A percentile compares a stretch with the other conserved stretches of the same genome.
phyloP scores from a whole-genome alignment of 2,797 vertebrate species.

The Typhlichthys subterraneus region DNA sequence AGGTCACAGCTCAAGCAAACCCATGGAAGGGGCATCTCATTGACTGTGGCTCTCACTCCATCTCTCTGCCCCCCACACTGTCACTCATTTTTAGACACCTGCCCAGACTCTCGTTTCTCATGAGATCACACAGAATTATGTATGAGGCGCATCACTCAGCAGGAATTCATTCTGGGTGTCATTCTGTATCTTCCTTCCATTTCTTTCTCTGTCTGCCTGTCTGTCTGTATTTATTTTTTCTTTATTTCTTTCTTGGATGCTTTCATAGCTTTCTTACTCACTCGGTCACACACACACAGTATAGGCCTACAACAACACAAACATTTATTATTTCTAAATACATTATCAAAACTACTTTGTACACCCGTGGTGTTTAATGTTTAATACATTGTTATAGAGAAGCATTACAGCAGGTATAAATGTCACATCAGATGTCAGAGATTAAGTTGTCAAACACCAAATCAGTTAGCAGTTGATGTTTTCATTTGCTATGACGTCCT shows the following conservation, averaged over 20 bases:
- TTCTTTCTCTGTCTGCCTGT: conserved; percentile 5
- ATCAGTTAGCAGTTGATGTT: conserved; percentile 39
- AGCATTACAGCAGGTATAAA: too few relatives aligned
- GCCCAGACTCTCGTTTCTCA: conserved; percentile 34
- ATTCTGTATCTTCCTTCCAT: conserved; percentile 40
- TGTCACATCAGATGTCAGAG: too few relatives aligned
- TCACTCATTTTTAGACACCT: conserved; percentile 48
- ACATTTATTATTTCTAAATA: background rate
- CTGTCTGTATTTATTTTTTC: conserved; percentile 15
- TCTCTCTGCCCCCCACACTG: conserved; percentile 12
- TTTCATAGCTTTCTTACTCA: conserved; percentile 16
- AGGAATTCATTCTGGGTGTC: conserved; percentile 40
- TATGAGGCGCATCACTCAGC: conserved; percentile 59
- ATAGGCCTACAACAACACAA: background rate
- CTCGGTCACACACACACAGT: background rate
- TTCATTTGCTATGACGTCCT: conserved; percentile 24
- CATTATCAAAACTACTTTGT: conserved; percentile 17
- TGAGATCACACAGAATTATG: conserved; percentile 63
- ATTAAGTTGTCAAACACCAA: background rate
- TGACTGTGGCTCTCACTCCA: background rate
- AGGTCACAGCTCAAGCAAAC: too few relatives aligned
- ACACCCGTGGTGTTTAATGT: too few relatives aligned
- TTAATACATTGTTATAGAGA: too few relatives aligned
- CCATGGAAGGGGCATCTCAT: too few relatives aligned
- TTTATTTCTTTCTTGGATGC: conserved; percentile 7